phyloP scores from a whole-genome alignment of 2,888 invertebrate species.

The Alitta virens region DNA sequence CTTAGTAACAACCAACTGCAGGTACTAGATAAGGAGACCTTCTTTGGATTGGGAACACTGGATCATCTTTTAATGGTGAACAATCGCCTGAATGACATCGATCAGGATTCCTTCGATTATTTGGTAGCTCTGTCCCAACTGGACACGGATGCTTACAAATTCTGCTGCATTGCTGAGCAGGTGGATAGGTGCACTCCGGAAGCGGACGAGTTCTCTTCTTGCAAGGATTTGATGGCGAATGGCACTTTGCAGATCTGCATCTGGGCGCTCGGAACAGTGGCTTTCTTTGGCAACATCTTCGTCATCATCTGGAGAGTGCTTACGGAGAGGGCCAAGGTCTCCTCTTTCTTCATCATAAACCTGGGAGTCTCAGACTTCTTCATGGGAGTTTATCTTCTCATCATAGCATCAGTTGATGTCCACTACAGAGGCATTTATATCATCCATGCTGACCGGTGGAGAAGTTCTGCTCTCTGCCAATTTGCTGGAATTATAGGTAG shows the following conservation, averaged over 20 bases:
- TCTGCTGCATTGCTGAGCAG: constrained; percentile 49
- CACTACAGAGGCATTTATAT: constrained; percentile 54
- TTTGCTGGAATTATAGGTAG: constrained; percentile 50
- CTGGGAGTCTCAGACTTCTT: constrained; percentile 65
- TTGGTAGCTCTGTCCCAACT: constrained; percentile 18
- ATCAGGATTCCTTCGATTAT: constrained; percentile 18
- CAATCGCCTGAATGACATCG: constrained; percentile 21
- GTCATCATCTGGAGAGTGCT: constrained; percentile 60
- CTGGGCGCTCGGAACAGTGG: constrained; percentile 65
- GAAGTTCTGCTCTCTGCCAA: constrained; percentile 45
- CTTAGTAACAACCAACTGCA: constrained; percentile 25
- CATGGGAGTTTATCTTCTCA: constrained; percentile 66
- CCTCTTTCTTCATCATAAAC: constrained; percentile 61
- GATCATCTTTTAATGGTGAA: constrained; percentile 14
- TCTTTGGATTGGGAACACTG: constrained; percentile 8
- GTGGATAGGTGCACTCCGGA: constrained; percentile 32
- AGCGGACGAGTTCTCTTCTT: constrained; percentile 32
- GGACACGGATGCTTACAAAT: constrained; percentile 42
- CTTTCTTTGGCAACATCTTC: constrained; percentile 63
- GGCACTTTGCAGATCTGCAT: constrained; percentile 58
- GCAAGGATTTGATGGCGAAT: constrained; percentile 34
- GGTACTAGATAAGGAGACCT: not conserved
- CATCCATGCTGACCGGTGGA: constrained; percentile 46
- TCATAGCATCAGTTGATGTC: constrained; percentile 51
- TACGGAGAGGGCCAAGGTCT: constrained; percentile 35